These are phyloP conservation scores for Melieria crassipennis DNA, from an alignment of 2,888 invertebrate species.

Conservation along the genomic window DNA sequence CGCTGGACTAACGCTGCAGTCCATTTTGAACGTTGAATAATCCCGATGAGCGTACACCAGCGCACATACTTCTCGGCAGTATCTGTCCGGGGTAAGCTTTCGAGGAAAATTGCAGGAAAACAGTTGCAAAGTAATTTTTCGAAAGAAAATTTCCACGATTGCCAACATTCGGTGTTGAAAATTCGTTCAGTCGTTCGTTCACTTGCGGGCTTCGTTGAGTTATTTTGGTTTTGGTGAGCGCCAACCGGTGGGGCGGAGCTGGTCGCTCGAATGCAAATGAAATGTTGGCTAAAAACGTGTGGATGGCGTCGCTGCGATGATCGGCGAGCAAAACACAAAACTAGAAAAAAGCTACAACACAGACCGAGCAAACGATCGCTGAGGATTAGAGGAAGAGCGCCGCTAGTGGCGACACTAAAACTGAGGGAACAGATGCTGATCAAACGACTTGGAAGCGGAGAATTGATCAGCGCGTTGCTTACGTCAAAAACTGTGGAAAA, in stretches of 20 bases:
- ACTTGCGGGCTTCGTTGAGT: conserved; percentile 13
- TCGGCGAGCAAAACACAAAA: conserved; percentile 19
- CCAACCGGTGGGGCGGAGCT: conserved; percentile 9
- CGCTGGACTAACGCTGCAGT: conserved; percentile 29
- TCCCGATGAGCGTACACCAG: conserved; percentile 50
- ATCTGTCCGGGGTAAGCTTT: conserved; percentile 36
- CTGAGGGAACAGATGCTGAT: not conserved
- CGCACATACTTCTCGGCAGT: conserved; percentile 43
- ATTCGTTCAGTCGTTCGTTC: conserved; percentile 21
- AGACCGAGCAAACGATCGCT: not conserved
- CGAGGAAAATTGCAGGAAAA: conserved; percentile 34
- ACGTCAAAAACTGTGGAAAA: no score
- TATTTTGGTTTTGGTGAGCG: conserved; percentile 22
- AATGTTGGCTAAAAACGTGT: not conserved
- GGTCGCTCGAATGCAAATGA: not conserved
- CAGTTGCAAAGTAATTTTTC: conserved; percentile 23
- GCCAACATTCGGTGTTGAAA: conserved; percentile 16
- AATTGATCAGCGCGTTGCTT: no score
- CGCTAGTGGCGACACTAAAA: not conserved
- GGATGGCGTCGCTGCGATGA: not conserved
- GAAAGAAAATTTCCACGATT: conserved; percentile 26
- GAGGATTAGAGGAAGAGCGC: not conserved
- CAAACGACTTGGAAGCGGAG: not conserved
- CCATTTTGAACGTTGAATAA: conserved; percentile 58
- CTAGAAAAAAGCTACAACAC: not conserved